A percentile compares a stretch with the other conserved stretches of the same genome.
Conservation (phyloP, 2,888 invertebrate genomes). For the Athrips mouffetella region DNA sequence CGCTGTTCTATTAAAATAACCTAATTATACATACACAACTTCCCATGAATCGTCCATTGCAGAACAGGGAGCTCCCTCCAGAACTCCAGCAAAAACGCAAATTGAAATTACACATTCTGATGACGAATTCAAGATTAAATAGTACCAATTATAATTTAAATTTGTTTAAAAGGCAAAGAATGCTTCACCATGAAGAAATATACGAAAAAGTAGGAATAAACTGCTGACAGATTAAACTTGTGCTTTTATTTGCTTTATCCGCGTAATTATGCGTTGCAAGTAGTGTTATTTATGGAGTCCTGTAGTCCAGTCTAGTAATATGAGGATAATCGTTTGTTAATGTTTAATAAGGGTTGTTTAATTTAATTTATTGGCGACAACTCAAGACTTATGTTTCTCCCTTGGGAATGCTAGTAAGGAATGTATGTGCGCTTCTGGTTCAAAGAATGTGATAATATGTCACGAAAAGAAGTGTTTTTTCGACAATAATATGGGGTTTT, state of each 20-base stretch:
- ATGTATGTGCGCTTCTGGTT: no score
- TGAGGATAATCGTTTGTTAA: constrained; percentile 55
- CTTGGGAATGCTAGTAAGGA: background rate
- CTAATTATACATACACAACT: no score
- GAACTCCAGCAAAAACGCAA: no score
- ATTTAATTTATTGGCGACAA: constrained; percentile 41
- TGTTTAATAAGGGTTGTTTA: constrained; percentile 46
- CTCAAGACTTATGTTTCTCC: background rate
- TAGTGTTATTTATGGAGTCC: constrained; percentile 50
- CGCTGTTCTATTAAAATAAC: no score
- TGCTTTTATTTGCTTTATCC: constrained; percentile 63
- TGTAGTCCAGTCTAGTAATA: constrained; percentile 36
- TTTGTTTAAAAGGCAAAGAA: background rate
- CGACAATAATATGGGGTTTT: no score
- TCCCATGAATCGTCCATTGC: no score
- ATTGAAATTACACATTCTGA: no score
- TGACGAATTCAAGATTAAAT: no score
- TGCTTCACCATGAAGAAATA: background rate
- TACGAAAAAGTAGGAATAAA: background rate
- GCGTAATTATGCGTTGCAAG: constrained; percentile 63
- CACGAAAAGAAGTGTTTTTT: no score
- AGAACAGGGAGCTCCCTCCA: no score
- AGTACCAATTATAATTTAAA: no score
- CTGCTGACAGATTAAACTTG: background rate
- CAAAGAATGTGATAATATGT: no score